Base-by-base conservation (phyloP, 2,888 invertebrate species). In the Mongoloraphidia duomilia region DNA sequence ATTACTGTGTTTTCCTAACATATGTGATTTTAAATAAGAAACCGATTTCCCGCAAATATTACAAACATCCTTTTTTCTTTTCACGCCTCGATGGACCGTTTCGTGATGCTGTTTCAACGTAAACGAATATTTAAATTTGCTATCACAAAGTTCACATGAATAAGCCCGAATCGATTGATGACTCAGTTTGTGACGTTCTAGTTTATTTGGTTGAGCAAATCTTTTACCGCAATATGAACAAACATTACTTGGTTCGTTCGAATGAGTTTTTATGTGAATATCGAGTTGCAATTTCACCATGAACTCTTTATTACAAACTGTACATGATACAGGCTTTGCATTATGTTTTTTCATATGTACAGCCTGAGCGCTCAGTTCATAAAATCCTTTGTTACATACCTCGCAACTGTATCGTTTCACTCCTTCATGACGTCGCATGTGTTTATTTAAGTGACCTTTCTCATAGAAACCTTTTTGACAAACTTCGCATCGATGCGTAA, bases 391-490 rank as follows among this genome's bases (percentile, higher is more conserved):
- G 3, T 12, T 33, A 42, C 42, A 46, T 8, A 36, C 38, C 12
- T 46, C 40, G 34, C 46, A 46, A 12, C 13, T 39, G 34, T 46
- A 46, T 33, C 46, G 40, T 11, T 39, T 36, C 12, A 14, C 46
- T 8, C 46, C 46, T 39, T 40, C 33, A 61, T 74, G 74, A 2
- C 69, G 67, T 51, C 71, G 68, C 52, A 58, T 54, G 60, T 74
- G 74, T 0, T 73, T 58, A 1, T 65, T 63, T 53, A 74, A 57
- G 39, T 72, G 71, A 58, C 67, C 70, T 55, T 60, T 60, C 58
- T 74, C 74, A 2, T 66, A 63, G 61, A 74, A 74, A 35, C 64
- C 57, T 54, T 71, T 71, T 47, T 60, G 63, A 59, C 74, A 74
- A 13, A 55, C 48, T 10, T 59, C 64, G 56, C 74, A 74, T 49